Percentiles rank a stretch among this genome's conserved stretches.
Evolutionary conservation across 2,113 vertebrate genomes (phyloP).

Genomic region (Gymnogyps californianus): DNA sequence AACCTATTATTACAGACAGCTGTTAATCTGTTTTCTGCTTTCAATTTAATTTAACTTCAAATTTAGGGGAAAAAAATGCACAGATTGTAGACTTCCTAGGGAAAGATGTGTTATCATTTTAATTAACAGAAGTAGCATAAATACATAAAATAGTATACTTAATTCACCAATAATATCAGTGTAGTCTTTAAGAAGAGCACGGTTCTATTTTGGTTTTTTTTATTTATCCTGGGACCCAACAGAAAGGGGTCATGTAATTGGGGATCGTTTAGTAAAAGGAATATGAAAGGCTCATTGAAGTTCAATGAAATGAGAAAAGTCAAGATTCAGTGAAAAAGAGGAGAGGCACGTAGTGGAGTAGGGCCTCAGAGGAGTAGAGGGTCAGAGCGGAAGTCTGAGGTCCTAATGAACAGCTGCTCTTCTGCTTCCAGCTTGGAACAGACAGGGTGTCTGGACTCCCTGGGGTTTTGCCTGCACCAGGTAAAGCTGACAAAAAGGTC

Average conservation of each 20-base stretch:
- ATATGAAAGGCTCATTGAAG: background rate
- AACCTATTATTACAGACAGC: conserved; percentile 25
- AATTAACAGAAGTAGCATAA: background rate
- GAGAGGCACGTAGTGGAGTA: background rate
- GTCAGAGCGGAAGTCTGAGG: background rate
- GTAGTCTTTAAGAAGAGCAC: background rate
- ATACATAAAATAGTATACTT: background rate
- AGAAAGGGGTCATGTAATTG: background rate
- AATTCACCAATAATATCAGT: background rate
- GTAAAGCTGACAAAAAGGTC: background rate
- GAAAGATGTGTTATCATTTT: background rate
- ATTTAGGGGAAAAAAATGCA: background rate
- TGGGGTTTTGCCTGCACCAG: background rate
- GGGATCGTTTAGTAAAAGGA: background rate
- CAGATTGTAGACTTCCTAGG: background rate
- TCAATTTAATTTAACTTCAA: conserved; percentile 5
- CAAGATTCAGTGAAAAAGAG: background rate
- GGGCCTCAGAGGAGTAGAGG: background rate
- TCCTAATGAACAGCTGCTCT: background rate
- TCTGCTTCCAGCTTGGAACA: background rate
- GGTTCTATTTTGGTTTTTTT: background rate
- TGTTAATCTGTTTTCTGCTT: conserved; percentile 11
- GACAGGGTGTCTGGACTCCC: background rate
- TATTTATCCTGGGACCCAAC: background rate
- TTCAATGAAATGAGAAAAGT: background rate